Percentiles rank a stretch among this genome's conserved stretches.
Conservation (phyloP, 1,140 invertebrate genomes). For the Adoxophyes honmai region DNA sequence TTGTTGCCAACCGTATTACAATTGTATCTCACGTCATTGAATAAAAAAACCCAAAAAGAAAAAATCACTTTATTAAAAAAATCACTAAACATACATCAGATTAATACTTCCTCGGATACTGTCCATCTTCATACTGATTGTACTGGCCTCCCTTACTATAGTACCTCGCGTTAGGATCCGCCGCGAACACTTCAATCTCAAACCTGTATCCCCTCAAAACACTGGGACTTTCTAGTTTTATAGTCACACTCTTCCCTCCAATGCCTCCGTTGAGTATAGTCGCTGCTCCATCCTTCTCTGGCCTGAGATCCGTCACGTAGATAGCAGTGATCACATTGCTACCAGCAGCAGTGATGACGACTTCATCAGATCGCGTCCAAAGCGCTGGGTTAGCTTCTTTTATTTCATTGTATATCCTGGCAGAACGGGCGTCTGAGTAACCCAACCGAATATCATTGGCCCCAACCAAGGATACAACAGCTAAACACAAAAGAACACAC, state of each 20-base stretch:
- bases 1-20: too few relatives aligned
- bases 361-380: slow-evolving; percentile 56
- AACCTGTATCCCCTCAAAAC: slow-evolving; percentile 65
- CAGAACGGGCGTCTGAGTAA: slow-evolving; percentile 31
- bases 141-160: slow-evolving; percentile 23
- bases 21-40: too few relatives aligned
- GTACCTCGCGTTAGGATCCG: slow-evolving; percentile 34
- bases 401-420: slow-evolving; percentile 53
- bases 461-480: background rate
- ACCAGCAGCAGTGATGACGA: slow-evolving; percentile 45
- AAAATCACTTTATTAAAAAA: slow-evolving; percentile 11
- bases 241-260: slow-evolving; percentile 50
- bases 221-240: slow-evolving; percentile 51
- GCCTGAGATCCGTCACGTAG: slow-evolving; percentile 51
- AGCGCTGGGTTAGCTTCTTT: slow-evolving; percentile 56
- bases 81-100: slow-evolving; percentile 2
- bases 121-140: slow-evolving; percentile 31
- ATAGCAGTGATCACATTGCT: slow-evolving; percentile 55
- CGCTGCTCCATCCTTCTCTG: slow-evolving; percentile 53
- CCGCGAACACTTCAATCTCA: slow-evolving; percentile 52
- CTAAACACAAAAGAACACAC: background rate
- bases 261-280: slow-evolving; percentile 54
- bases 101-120: slow-evolving; percentile 47
- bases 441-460: slow-evolving; percentile 52
- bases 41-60: background rate